Base-by-base conservation (phyloP, 2,797 vertebrate genomes). In the Australoheros facetus region DNA sequence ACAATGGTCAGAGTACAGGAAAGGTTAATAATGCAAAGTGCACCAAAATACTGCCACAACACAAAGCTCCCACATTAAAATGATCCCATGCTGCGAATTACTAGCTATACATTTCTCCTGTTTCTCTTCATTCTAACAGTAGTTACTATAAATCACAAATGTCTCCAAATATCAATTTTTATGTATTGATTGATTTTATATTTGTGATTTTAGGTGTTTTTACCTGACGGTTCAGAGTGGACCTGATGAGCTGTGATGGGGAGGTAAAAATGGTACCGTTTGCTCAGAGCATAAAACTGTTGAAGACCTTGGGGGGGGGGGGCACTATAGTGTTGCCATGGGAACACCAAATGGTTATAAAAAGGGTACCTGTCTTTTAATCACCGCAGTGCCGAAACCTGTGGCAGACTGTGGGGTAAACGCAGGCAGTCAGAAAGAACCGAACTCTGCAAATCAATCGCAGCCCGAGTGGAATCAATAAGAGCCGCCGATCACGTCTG, bases 351-450 rank as follows among this genome's bases (percentile, higher is more conserved):
- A 69, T 69, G 26, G 72, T 72, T 70, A 85, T 81, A 85, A 89
- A 88, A 89, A 77, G 28, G 73, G 84, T 80, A 85, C 84, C 77
- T 56, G 82, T 90, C 77, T 86, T 86, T 89, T 85, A 91, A 87
- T 90, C 77, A 86, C 66, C 6, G 4, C 62, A 11, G 55, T 3
- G 37, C 79, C 54, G 26, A 10, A 76, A 71, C 56, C 42, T n/a
- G 57, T 59, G 80, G 75, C 82, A 73, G 82, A 88, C 78, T 85
- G 80, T 80, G 57, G 28, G 77, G 75, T 80, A 76, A 69, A 83
- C 66, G 64, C 74, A 73, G 77, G 84, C 80, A 83, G 93, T 88
- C 82, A 88, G 77, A 60, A 86, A 76, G 55, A 87, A 81, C 60
- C 78, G 56, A 78, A 82, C 83, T 77, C 86, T 70, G 82, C 30